Base-by-base conservation (phyloP, 2,113 vertebrate genomes). In the Scalopus aquaticus region DNA sequence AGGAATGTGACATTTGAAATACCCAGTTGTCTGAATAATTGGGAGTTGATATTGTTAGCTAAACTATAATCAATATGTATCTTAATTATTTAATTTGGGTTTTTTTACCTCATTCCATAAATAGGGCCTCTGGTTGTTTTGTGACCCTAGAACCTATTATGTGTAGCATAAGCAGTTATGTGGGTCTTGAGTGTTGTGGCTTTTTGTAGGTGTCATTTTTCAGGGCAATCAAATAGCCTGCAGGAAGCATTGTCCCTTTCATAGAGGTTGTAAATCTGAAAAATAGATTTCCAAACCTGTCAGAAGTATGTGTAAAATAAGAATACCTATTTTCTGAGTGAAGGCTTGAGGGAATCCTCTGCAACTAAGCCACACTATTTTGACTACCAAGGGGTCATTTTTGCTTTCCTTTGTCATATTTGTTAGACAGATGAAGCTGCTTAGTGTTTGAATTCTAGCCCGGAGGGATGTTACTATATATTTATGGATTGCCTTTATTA, bases 191-290 rank as follows among this genome's bases (percentile, higher is more conserved):
- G 11, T 54, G 90, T 81, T 72, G 65, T 80, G 26, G 10, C 17
- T 92, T 89, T n/a, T 90, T 74, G 17, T 56, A 62, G 44, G 11
- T 51, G 30, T 77, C 56, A 94, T 46, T 91, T 95, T 79, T 83
- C 65, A 96, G 65, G 67, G 58, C 22, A 86, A n/a, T 91, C 32
- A 54, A 86, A 85, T 4, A 58, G 67, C 39, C 86, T 74, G 22
- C 30, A 79, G 28, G n/a, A 69, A 90, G 22, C 20, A 64, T 72
- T 13, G 3, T 8, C 30, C 11, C 37, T 93, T 65, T 69, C 42
- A 67, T 11, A 30, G 69, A 86, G 39, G 32, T 39, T 93, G 39
- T 89, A 82, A 94, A 93, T 93, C 69, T 86, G 70, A 94, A 96
- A 80, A 69, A 16, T 26, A 82, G 64, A 83, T 93, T 86, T 83